Evolutionary conservation across 2,797 vertebrate genomes (phyloP).

Genomic region (Xiphorhynchus erythropygius): DNA sequence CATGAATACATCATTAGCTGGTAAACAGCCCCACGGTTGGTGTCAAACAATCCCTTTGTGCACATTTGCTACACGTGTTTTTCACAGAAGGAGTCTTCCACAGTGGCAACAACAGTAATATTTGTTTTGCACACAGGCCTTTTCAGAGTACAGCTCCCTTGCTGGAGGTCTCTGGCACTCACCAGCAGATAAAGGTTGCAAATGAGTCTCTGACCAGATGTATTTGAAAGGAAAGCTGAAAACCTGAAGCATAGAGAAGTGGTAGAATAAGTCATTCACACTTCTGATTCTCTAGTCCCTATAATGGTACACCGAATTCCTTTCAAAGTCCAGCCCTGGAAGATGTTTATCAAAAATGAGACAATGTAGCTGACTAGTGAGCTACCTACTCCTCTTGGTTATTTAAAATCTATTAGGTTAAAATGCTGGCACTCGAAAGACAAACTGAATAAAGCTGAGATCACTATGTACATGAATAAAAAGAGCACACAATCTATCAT

Average conservation of each 20-base stretch:
- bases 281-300: background rate
- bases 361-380: background rate
- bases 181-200: background rate
- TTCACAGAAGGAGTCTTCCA: background rate
- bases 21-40: background rate
- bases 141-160: background rate
- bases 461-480: slow-evolving; percentile 6
- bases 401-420: slow-evolving; percentile 1
- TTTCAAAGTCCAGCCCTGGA: background rate
- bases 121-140: background rate
- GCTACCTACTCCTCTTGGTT: background rate
- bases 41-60: background rate
- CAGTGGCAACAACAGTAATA: background rate
- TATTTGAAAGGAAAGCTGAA: background rate
- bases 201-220: background rate
- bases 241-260: background rate
- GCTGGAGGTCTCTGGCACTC: background rate
- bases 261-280: background rate
- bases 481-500: background rate
- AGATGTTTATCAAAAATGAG: background rate
- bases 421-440: background rate
- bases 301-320: background rate
- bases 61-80: background rate
- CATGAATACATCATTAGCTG: background rate
- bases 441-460: slow-evolving; percentile 25